A percentile compares a stretch with the other conserved stretches of the same genome.
Evolutionary conservation across 2,797 vertebrate genomes (phyloP).

Genomic region (Channallabes apus): DNA sequence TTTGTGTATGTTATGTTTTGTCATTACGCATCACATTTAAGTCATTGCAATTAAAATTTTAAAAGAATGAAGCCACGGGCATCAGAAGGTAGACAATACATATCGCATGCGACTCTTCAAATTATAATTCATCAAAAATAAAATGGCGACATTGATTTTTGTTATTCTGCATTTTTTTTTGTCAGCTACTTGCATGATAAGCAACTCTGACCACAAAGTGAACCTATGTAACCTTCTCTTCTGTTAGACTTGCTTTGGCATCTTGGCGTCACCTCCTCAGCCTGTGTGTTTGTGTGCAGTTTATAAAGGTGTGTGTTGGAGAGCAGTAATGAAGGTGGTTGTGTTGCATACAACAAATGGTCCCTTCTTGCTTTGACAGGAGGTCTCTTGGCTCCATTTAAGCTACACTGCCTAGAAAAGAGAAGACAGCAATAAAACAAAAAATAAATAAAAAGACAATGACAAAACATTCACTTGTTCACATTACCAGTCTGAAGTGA

Average conservation of each 20-base stretch:
- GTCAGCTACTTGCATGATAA: constrained; percentile 24
- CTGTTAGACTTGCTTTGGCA: constrained; percentile 14
- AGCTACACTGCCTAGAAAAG: constrained; percentile 32
- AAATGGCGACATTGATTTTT: background rate
- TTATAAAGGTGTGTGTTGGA: constrained; percentile 21
- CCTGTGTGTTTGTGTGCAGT: constrained; percentile 35
- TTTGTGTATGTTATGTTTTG: background rate
- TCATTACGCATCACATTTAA: background rate
- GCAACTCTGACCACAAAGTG: background rate
- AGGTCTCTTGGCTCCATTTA: constrained; percentile 36
- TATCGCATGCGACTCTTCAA: background rate
- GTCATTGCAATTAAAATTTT: background rate
- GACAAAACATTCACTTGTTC: background rate
- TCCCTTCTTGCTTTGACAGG: constrained; percentile 38
- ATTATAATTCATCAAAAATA: background rate
- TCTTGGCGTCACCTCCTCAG: background rate
- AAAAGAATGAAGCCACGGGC: background rate
- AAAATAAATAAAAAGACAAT: background rate
- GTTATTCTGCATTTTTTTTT: background rate
- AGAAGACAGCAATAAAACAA: background rate
- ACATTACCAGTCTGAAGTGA: too few species aligned
- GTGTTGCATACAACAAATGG: constrained; percentile 39
- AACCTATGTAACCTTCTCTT: background rate
- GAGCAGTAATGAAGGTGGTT: constrained; percentile 39
- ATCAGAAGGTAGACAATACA: background rate